Evolutionary conservation across 2,888 invertebrate species (phyloP), one percentile per base, ranked within the genome.

Genomic region (Punctoribates punctum): DNA sequence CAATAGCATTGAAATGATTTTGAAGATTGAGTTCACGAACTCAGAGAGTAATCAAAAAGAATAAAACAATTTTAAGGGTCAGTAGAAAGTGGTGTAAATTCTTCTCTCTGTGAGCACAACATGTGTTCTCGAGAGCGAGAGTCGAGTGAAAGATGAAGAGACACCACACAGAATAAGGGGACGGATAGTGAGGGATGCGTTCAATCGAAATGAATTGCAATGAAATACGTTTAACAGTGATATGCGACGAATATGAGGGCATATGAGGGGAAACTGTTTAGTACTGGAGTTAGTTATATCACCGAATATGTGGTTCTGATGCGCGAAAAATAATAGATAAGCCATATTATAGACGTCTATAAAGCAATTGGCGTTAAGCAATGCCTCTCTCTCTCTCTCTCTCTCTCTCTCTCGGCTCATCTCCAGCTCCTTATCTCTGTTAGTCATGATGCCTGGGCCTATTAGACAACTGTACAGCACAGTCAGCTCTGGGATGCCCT

Each of bases 321-420:
- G 67, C 67, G 38, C 34, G n/a, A 29, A 27, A 38, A 65, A 29
- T 67, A 67, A 67, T 67, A 67, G 67, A 67, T 67, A 67, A 67
- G 34, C 29, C 9, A 34, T 67, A 67, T 67, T 67, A 67, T 67
- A 34, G 38, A 15, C 67, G 13, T 8, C 6, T 9, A 23, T n/a
- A n/a, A 9, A 11, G 20, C 25, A 67, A 67, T 67, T 67, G 67
- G 67, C 67, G 67, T 67, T 34, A 60, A 60, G 60, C 57, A 23
- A 57, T 57, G 57, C 23, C 57, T 34, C 34, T 34, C 34, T 34
- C 34, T 34, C 8, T 34, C 34, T 8, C 3, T 34, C 34, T 34
- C 34, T 34, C 34, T 34, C 34, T 34, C 8, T 34, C 62, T 65
- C 29, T 67, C 11, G 38, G 67, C 67, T 67, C 38, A 38, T 67